Evolutionary conservation across 2,113 vertebrate species (phyloP).

Genomic region (Zootoca vivipara): DNA sequence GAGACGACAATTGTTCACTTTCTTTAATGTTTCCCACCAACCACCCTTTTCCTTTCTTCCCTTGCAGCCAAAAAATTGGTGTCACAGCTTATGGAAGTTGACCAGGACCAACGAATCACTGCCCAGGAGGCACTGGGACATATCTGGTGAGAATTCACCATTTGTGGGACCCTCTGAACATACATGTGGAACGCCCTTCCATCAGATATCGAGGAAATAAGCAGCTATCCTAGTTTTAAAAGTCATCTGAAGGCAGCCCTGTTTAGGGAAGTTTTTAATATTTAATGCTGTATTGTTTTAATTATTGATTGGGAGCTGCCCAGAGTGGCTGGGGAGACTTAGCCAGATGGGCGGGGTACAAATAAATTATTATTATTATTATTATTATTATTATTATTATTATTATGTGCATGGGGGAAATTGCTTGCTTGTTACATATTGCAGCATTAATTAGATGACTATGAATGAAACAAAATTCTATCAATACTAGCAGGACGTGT

Average conservation of each 20-base stretch:
- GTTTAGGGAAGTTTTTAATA: too few relatives aligned
- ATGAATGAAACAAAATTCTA: background rate
- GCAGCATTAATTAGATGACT: background rate
- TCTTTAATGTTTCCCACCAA: background rate
- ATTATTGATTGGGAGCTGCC: too few relatives aligned
- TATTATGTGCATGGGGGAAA: background rate
- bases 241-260: too few relatives aligned
- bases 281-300: too few relatives aligned
- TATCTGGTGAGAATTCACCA: slow-evolving; percentile 72
- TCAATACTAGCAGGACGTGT: background rate
- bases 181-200: too few relatives aligned
- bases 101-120: slow-evolving; percentile 84
- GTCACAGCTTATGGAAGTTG: slow-evolving; percentile 84
- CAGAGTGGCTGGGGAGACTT: too few relatives aligned
- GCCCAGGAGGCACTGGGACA: slow-evolving; percentile 83
- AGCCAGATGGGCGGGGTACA: too few relatives aligned
- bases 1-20: background rate
- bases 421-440: background rate
- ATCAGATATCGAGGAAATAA: too few relatives aligned
- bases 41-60: background rate
- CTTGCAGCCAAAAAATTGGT: slow-evolving; percentile 83
- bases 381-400: too few relatives aligned
- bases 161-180: background rate
- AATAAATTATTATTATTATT: too few relatives aligned
- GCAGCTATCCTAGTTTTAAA: too few relatives aligned